phyloP scores from a whole-genome alignment of 2,797 vertebrate genomes.

The Rallus crepitans region DNA sequence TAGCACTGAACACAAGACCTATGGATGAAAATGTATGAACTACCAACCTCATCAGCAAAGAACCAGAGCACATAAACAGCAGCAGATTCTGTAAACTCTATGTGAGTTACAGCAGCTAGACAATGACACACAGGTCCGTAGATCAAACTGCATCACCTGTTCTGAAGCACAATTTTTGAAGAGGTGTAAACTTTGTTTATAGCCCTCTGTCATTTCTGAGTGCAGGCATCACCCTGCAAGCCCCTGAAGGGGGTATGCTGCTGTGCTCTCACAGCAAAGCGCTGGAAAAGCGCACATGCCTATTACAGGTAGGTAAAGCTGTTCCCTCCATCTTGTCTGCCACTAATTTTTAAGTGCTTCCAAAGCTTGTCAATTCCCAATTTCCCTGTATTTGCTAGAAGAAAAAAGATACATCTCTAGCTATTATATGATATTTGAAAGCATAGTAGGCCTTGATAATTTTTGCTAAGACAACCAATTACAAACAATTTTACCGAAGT shows the following conservation, averaged over 20 bases:
- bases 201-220: not conserved
- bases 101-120: not conserved
- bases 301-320: accelerated
- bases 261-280: not conserved
- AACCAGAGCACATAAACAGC: not conserved
- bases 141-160: not conserved
- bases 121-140: not conserved
- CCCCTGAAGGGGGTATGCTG: not conserved
- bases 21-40: not conserved
- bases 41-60: not conserved
- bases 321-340: not conserved
- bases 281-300: accelerated
- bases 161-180: not conserved
- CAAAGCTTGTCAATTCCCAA: not conserved
- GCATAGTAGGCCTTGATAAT: not conserved
- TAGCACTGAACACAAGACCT: not conserved
- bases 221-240: not conserved
- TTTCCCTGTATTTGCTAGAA: not conserved
- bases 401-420: not conserved
- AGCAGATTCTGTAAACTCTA: not conserved
- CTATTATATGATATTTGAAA: not conserved
- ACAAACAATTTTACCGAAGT: not conserved
- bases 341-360: not conserved
- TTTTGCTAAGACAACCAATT: not conserved
- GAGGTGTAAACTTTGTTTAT: accelerated